Base-by-base conservation (phyloP, 2,797 vertebrate species). In the Gadopsis bispinosus region DNA sequence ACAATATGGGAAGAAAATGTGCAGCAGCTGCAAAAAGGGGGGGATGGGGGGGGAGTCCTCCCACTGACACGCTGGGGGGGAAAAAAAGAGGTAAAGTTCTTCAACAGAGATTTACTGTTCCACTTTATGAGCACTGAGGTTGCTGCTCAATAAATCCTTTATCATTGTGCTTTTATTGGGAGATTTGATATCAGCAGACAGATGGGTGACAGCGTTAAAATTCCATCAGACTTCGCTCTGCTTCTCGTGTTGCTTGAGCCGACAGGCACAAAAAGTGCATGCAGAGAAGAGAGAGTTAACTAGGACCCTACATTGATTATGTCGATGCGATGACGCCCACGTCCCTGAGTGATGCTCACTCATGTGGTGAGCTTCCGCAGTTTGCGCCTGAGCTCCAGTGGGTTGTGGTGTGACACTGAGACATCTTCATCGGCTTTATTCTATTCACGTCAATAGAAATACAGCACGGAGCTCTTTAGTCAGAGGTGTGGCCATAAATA, bases 11-110 rank as follows among this genome's bases (percentile, higher is more conserved):
- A 92, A 93, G 87, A 93, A 94, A 96, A 96, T 88, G 85, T 85
- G 92, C 94, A 94, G 93, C 95, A 95, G 93, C 94, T 96, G 94
- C 93, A 92, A 79, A 76, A 92, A n/a, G n/a, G n/a, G 89, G 93
- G 50, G 19, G 17, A 41, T 1, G 26, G 26, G 26, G 68, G 39
- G 7, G 67, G 94, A 90, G 90, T 95, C 87, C 89, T 93, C 89
- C 90, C 89, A 92, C 86, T 88, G 88, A 75, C 74, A 59, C 17
- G n/a, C 80, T 69, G 59, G 47, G 20, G 47, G 20, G 7, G 43
- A 53, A 55, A 91, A 93, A 87, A 75, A 75, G 56, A 83, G 68
- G 79, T 80, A 68, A 80, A 84, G 80, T 83, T 89, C 87, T 81
- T 87, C 55, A 85, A 80, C 85, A 81, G 80, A 89, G 88, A 91